Percentiles rank a stretch among this genome's conserved stretches.
These are phyloP conservation scores for Eucera pruinosa DNA, from an alignment of 2,888 invertebrate species.

Conservation along the genomic window DNA sequence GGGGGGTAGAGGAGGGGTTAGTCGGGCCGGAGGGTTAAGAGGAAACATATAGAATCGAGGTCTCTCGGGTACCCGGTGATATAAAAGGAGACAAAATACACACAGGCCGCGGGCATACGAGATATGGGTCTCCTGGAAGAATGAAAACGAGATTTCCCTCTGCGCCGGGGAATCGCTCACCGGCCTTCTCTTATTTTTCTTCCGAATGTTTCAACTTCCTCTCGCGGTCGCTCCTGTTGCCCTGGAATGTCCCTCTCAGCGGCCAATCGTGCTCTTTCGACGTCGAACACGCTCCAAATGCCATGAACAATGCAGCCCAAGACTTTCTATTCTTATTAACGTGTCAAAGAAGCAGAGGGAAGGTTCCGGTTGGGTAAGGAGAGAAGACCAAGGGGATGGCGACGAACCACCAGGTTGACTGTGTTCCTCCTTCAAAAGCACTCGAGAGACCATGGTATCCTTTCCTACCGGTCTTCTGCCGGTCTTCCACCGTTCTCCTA, in stretches of 20 bases:
- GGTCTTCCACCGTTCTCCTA: too few species aligned
- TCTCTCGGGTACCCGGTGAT: conserved; percentile 76
- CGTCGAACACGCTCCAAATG: conserved; percentile 56
- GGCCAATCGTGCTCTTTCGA: conserved; percentile 58
- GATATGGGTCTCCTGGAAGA: conserved; percentile 68
- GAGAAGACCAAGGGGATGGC: neutral
- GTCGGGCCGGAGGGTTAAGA: conserved; percentile 70
- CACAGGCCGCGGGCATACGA: conserved; percentile 67
- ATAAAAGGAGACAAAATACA: conserved; percentile 79
- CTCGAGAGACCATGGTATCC: conserved; percentile 6
- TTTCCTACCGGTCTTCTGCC: neutral
- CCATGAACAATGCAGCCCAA: conserved; percentile 41
- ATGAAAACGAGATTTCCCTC: conserved; percentile 77
- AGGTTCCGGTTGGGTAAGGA: neutral
- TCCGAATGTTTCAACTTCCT: conserved; percentile 53
- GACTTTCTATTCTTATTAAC: conserved; percentile 43
- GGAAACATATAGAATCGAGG: conserved; percentile 76
- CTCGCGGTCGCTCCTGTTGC: neutral
- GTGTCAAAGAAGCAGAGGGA: neutral
- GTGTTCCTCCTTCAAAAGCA: conserved; percentile 14
- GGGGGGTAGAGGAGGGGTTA: neutral
- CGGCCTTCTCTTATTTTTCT: conserved; percentile 65
- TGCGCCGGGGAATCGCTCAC: conserved; percentile 62
- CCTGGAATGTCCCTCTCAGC: conserved; percentile 11
- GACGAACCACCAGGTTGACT: neutral